A percentile compares a stretch with the other conserved stretches of the same genome.
Conservation (phyloP, 2,113 vertebrate species). For the Tenrec ecaudatus region DNA sequence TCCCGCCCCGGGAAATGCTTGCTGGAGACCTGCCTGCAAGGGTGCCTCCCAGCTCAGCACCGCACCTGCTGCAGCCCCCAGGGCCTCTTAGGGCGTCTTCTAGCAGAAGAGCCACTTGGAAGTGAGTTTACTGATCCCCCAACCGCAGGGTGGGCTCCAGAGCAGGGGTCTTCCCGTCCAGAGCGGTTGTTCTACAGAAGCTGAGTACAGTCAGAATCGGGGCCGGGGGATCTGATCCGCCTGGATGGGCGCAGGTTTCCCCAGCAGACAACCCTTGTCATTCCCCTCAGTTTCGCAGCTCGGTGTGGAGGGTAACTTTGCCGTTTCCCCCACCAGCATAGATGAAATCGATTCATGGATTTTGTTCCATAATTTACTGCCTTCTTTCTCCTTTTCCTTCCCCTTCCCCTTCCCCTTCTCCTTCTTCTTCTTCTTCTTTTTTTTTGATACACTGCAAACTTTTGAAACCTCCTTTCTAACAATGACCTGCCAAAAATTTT, state of each 20-base stretch:
- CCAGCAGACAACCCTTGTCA: not conserved
- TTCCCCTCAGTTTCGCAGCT: not conserved
- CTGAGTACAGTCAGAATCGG: not conserved
- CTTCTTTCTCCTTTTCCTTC: not conserved
- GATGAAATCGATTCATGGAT: not conserved
- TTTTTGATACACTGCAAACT: not conserved
- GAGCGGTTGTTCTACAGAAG: not conserved
- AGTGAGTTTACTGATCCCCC: not conserved
- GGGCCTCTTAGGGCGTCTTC: not conserved
- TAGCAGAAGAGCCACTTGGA: not conserved
- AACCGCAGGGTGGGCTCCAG: not conserved
- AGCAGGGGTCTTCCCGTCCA: not conserved
- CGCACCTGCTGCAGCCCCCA: not conserved
- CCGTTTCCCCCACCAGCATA: not conserved
- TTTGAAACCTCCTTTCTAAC: constrained; percentile 23
- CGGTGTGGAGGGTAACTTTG: not conserved
- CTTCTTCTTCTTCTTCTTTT: not conserved
- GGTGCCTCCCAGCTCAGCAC: not conserved
- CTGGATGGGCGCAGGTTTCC: accelerated
- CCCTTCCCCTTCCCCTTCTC: no score
- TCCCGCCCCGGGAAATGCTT: not conserved
- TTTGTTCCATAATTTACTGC: not conserved
- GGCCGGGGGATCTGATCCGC: not conserved
- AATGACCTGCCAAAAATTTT: not conserved
- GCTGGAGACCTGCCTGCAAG: not conserved